phyloP scores from a whole-genome alignment of 1,140 invertebrate genomes.

The Coelopa frigida region DNA sequence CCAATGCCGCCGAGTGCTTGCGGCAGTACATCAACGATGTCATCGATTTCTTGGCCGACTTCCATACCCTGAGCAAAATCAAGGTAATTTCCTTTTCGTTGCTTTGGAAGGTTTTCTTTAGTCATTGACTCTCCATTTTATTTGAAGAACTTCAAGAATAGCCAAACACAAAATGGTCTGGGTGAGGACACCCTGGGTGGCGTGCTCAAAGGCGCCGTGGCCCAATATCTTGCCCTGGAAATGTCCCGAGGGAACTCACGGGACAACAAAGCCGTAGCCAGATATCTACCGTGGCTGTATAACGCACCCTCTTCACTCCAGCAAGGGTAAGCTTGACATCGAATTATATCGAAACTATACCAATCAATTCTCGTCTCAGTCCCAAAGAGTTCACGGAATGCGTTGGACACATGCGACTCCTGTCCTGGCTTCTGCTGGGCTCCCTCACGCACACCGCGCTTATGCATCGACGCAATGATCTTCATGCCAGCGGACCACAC shows the following conservation, averaged over 20 bases:
- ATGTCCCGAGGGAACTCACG: constrained; percentile 78
- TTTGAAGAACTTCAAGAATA: constrained; percentile 72
- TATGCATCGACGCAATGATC: constrained; percentile 35
- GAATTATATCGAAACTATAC: neutral
- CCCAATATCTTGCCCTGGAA: constrained; percentile 91
- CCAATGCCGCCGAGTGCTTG: constrained; percentile 88
- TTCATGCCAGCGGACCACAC: constrained; percentile 22
- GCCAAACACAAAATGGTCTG: constrained; percentile 62
- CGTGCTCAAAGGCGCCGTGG: constrained; percentile 88
- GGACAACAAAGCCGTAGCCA: constrained; percentile 74
- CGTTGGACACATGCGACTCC: constrained; percentile 84
- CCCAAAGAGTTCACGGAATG: constrained; percentile 94
- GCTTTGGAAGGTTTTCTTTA: neutral
- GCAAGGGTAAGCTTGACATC: constrained; percentile 53
- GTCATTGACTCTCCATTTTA: too few species aligned
- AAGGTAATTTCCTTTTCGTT: too few species aligned
- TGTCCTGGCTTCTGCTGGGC: constrained; percentile 94
- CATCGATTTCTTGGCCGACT: constrained; percentile 91
- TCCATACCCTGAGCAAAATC: constrained; percentile 93
- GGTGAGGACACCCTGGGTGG: constrained; percentile 95
- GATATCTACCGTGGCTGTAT: constrained; percentile 90
- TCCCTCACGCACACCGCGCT: constrained; percentile 77
- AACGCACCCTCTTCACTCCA: constrained; percentile 75
- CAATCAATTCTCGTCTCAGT: constrained; percentile 46
- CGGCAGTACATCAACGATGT: constrained; percentile 86